Evolutionary conservation across 2,888 invertebrate species (phyloP).

Genomic region (Cremastinae sp.): DNA sequence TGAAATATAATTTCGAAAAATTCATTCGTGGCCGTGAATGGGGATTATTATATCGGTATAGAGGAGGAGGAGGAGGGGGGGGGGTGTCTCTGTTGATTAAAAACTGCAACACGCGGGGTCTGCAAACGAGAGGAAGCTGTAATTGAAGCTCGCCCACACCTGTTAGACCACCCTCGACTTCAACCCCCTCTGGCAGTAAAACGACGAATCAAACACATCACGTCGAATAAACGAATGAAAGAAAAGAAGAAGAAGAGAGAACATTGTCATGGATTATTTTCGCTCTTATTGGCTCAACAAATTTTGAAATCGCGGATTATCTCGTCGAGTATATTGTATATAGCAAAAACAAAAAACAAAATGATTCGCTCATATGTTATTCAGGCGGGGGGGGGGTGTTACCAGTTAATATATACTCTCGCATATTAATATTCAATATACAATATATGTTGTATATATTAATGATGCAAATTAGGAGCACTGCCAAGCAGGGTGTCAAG

Average conservation of each 20-base stretch:
- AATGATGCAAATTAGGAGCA: constrained; percentile 64
- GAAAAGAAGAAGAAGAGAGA: constrained; percentile 9
- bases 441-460: constrained; percentile 42
- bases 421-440: constrained; percentile 30
- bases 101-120: constrained; percentile 69
- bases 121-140: constrained; percentile 72
- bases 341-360: too few relatives aligned
- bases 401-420: constrained; percentile 63
- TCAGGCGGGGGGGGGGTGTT: constrained; percentile 48
- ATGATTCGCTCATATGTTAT: constrained; percentile 58
- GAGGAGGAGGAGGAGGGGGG: too few relatives aligned
- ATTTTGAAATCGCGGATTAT: too few relatives aligned
- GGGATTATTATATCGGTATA: too few relatives aligned
- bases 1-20: too few relatives aligned
- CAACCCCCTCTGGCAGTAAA: constrained; percentile 71
- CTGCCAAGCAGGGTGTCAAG: constrained; percentile 73
- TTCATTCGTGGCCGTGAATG: too few relatives aligned
- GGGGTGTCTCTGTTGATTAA: constrained; percentile 62
- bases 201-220: constrained; percentile 40
- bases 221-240: constrained; percentile 8
- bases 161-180: constrained; percentile 72
- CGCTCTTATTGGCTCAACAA: too few relatives aligned
- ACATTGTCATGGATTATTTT: too few relatives aligned
- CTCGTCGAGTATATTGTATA: too few relatives aligned
- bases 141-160: constrained; percentile 77